Evolutionary conservation across 2,113 vertebrate genomes (phyloP).

Genomic region (Dipodomys ordii): DNA sequence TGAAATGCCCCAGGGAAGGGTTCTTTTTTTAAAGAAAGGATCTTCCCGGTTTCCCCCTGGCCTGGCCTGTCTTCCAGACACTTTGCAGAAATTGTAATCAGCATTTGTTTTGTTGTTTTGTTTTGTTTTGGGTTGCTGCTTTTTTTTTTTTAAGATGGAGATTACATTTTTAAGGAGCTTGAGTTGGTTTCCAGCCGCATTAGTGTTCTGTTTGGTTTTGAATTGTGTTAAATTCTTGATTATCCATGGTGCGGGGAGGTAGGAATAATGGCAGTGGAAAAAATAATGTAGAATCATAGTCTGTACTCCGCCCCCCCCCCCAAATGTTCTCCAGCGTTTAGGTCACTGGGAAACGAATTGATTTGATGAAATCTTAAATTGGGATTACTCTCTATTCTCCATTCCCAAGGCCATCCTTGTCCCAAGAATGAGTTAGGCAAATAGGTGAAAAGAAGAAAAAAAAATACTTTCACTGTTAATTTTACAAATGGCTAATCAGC

Average conservation of each 20-base stretch:
- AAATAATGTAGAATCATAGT: not conserved
- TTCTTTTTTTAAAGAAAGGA: not conserved
- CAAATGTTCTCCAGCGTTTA: not conserved
- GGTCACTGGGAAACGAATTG: not conserved
- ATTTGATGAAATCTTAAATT: conserved; percentile 45
- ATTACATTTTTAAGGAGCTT: not conserved
- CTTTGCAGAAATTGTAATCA: not conserved
- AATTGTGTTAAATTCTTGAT: conserved; percentile 16
- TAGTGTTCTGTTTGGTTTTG: conserved; percentile 2
- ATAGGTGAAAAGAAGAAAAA: conserved; percentile 9
- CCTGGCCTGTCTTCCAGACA: not conserved
- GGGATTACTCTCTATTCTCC: not conserved
- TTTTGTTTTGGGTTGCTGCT: too few relatives aligned
- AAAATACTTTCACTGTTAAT: conserved; percentile 22
- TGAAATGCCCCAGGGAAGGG: not conserved
- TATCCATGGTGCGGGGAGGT: not conserved
- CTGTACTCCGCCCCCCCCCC: accelerated
- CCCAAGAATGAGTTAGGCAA: not conserved
- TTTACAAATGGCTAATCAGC: conserved; percentile 52
- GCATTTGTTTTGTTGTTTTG: too few relatives aligned
- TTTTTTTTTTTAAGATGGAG: not conserved
- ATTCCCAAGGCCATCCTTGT: not conserved
- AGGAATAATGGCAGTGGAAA: not conserved
- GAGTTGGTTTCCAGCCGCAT: conserved; percentile 20
- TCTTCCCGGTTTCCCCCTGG: not conserved